phyloP scores from a whole-genome alignment of 2,113 vertebrate genomes.

The Odobenus rosmarus region DNA sequence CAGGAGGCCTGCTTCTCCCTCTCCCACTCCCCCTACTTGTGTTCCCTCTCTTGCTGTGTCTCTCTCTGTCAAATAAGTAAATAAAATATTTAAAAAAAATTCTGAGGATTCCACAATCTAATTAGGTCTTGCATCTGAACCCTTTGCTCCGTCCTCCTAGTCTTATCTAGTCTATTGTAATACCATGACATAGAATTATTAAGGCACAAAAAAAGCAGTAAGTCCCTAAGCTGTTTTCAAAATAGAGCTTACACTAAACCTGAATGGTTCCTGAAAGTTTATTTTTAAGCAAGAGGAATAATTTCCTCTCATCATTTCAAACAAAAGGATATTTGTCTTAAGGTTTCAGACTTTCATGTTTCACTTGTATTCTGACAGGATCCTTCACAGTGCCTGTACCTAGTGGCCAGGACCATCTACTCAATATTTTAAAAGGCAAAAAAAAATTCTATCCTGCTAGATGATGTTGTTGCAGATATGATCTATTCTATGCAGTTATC shows the following conservation, averaged over 20 bases:
- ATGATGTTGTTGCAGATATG: background rate
- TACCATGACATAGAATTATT: background rate
- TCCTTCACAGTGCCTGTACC: background rate
- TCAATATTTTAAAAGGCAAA: constrained; percentile 42
- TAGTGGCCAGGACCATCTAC: background rate
- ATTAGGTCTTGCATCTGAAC: background rate
- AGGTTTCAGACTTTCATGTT: background rate
- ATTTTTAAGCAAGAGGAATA: constrained; percentile 31
- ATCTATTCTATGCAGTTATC: constrained; percentile 14
- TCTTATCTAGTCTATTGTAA: background rate
- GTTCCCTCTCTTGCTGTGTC: too few species aligned
- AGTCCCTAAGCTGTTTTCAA: background rate
- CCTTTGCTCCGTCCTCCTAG: background rate
- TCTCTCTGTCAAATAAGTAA: too few species aligned
- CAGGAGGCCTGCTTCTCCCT: too few species aligned
- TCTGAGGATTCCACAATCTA: background rate
- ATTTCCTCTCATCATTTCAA: constrained; percentile 5
- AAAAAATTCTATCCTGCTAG: background rate
- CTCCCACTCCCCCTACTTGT: too few species aligned
- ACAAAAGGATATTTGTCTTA: background rate
- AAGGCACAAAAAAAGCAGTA: background rate
- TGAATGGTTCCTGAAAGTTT: background rate
- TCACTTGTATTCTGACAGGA: background rate
- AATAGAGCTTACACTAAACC: background rate
- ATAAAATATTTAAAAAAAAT: background rate